Evolutionary conservation across 1,140 invertebrate species (phyloP).

Genomic region (Drosophila sproati): DNA sequence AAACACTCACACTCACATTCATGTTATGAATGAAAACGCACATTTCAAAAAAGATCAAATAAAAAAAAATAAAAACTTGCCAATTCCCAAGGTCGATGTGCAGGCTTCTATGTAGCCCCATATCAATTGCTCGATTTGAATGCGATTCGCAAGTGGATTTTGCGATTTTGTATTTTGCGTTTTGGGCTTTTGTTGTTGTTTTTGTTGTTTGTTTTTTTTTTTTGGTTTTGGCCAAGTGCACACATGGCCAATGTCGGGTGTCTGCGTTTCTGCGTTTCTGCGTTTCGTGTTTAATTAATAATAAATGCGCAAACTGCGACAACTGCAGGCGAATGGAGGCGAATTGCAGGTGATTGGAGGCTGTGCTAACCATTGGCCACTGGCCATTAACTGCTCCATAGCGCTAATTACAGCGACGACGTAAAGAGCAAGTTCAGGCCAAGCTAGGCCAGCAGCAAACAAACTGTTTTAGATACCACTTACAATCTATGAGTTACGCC

Average conservation of each 20-base stretch:
- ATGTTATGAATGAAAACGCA: constrained; percentile 22
- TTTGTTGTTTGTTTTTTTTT: constrained; percentile 30
- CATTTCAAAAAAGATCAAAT: neutral
- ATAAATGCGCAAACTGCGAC: constrained; percentile 59
- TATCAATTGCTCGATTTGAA: constrained; percentile 42
- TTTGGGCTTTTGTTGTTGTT: no score
- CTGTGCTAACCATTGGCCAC: neutral
- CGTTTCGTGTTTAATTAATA: constrained; percentile 64
- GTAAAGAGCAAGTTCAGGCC: constrained; percentile 32
- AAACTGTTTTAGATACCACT: constrained; percentile 3
- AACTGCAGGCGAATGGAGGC: constrained; percentile 17
- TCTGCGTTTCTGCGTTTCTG: constrained; percentile 36
- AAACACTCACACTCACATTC: constrained; percentile 5
- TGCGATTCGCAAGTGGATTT: constrained; percentile 50
- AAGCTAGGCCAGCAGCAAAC: constrained; percentile 4
- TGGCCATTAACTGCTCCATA: constrained; percentile 45
- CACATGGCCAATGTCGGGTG: constrained; percentile 69
- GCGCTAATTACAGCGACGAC: constrained; percentile 63
- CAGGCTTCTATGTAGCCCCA: constrained; percentile 71
- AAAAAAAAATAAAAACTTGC: constrained; percentile 21
- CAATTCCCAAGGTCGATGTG: constrained; percentile 63
- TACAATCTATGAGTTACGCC: constrained; percentile 18
- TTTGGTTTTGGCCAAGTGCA: constrained; percentile 25
- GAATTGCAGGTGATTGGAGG: neutral
- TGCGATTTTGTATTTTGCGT: no score